Evolutionary conservation across 2,113 vertebrate species (phyloP), one percentile per base, ranked within the genome.

Genomic region (Psilopsiagon aurifrons): DNA sequence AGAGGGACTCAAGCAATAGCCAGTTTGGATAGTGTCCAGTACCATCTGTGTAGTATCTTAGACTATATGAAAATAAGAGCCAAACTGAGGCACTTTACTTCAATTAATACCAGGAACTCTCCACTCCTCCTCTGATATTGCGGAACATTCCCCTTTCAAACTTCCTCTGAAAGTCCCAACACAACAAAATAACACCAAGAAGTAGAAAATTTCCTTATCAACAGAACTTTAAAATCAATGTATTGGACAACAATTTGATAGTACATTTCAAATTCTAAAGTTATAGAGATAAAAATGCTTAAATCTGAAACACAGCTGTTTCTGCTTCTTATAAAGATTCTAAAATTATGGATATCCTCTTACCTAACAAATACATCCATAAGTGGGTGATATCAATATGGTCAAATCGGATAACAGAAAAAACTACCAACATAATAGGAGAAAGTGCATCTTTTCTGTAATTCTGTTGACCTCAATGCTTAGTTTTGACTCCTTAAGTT

Each of bases 31-130:
- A 92, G 69, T 49, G 85, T 97, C 97, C 97, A 97, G 95, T 54
- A 80, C 97, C 97, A 97, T 97, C 98, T 97, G 93, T 94, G 94
- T 92, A 95, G 66, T 85, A 94, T 95, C 97, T 97, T 73, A 79
- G 3, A 12, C 60, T 55, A 11, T 9, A 49, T 13, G 86, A 97
- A 97, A 97, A 90, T 1, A 1, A 49, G 29, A 98, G 96, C 88
- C 97, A 97, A 97, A 94, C 70, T 54, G 67, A 95, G 95, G 86
- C 41, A 17, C 85, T 95, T 95, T 94, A 76, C 79, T 96, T 95
- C 91, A 59, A 69, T 87, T 88, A 73, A 66, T 37, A 94, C 74
- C 83, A 96, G 94, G 76, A 97, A 63, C 75, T 95, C 93, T 91
- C 88, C 88, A 83, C 83, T 96, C 77, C 88, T 81, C 87, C 95